Base-by-base conservation (phyloP, 1,140 invertebrate species). In the Pectinophora gossypiella region DNA sequence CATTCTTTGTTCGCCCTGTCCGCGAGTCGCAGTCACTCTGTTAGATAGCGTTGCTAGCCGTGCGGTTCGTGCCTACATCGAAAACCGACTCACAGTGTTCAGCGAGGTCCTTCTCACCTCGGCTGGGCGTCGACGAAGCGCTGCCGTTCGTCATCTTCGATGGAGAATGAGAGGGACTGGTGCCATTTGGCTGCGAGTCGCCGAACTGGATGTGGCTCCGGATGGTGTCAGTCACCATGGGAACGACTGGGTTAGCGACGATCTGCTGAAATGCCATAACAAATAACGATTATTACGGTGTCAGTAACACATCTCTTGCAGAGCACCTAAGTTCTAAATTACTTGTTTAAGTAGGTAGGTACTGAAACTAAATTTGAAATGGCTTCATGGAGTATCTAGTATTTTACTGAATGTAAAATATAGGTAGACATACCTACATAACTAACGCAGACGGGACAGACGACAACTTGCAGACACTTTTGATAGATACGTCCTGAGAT, bases 201-300 rank as follows among this genome's bases (percentile, higher is more conserved):
- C 80, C 81, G 55, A 88, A 87, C 61, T 83, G 82, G 53, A 88
- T 88, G 72, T 86, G 68, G 65, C 84, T 86, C 58, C 83, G 80
- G 47, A 83, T 82, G 1, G 75, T 87, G 63, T 86, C 82, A 20
- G 81, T 88, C 47, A 85, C 72, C 78, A 85, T 76, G 12, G 83
- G 77, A 1, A 72, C 63, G 9, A 68, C 68, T 0, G 68, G 61
- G 52, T 32, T n/a, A n/a, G 27, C 2, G 27, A 32, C 27, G 27
- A 32, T n/a, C 27, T 12, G 9, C 27, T 32, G 27, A n/a, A 32
- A 32, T 32, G 27, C 27, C n/a, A n/a, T n/a, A n/a, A 7, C 22
- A n/a, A 32, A 32, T 3, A 3, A n/a, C 9, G 27, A n/a, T 32
- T 32, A n/a, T 9, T 3, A 3, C 27, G 27, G 27, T 7, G 9